Evolutionary conservation across 2,113 vertebrate species (phyloP).

Genomic region (Panurus biarmicus): DNA sequence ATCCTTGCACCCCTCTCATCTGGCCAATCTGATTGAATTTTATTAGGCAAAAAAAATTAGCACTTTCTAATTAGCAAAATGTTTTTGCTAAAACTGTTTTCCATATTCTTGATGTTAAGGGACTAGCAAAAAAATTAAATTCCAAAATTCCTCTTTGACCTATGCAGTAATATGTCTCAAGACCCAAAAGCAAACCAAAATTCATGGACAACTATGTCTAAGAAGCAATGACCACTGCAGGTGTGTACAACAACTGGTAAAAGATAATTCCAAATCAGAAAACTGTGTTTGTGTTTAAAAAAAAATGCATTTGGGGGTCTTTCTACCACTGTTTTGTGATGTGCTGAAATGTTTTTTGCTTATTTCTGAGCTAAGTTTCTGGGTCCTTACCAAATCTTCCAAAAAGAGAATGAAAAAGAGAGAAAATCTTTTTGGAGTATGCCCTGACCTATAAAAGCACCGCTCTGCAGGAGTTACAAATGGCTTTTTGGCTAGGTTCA

Average conservation of each 20-base stretch:
- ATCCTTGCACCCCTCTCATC: neutral
- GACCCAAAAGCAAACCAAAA: neutral
- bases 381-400: neutral
- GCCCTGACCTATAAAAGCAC: slow-evolving; percentile 51
- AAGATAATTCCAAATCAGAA: neutral
- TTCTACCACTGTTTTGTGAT: neutral
- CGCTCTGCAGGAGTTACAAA: slow-evolving; percentile 47
- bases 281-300: neutral
- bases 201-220: neutral
- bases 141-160: neutral
- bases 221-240: neutral
- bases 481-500: slow-evolving; percentile 61
- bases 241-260: neutral
- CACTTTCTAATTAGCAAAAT: neutral
- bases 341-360: neutral
- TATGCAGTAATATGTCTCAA: neutral
- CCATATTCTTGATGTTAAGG: neutral
- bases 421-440: slow-evolving; percentile 39
- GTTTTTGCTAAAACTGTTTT: neutral
- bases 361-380: neutral
- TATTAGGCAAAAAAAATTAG: neutral
- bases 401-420: neutral
- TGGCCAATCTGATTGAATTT: neutral
- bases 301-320: neutral
- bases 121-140: neutral